A percentile compares a stretch with the other conserved stretches of the same genome.
phyloP scores from a whole-genome alignment of 2,888 invertebrate species.

The Aelia acuminata region DNA sequence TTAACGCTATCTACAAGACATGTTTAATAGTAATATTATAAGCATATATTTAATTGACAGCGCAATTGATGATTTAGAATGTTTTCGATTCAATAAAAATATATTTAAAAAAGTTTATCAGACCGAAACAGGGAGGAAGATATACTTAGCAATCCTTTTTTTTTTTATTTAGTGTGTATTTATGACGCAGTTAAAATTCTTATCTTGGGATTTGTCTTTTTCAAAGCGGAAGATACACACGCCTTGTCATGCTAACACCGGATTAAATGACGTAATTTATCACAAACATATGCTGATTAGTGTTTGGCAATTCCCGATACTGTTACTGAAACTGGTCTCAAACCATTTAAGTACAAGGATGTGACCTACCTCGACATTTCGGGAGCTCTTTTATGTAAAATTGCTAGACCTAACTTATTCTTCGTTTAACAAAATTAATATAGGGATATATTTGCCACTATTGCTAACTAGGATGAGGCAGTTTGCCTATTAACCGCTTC shows the following conservation, averaged over 20 bases:
- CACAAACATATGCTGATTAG: not conserved
- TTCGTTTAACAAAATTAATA: not conserved
- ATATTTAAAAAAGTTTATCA: no score
- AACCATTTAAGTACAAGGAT: not conserved
- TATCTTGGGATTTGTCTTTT: no score
- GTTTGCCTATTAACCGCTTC: not conserved
- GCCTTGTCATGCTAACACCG: not conserved
- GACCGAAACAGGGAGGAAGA: no score
- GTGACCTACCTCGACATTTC: slow-evolving; percentile 6
- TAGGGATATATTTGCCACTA: not conserved
- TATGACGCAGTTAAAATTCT: no score
- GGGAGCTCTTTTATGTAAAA: not conserved
- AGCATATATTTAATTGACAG: no score
- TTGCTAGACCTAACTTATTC: not conserved
- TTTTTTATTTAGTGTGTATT: no score
- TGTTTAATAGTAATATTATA: no score
- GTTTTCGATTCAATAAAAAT: no score
- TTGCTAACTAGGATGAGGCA: not conserved
- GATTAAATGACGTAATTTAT: not conserved
- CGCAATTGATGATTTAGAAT: no score
- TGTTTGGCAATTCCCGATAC: not conserved
- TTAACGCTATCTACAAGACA: no score
- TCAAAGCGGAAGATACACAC: no score
- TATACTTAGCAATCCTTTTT: no score
- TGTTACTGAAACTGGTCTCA: not conserved